phyloP scores from a whole-genome alignment of 37 sponge, comb jelly and placozoan genomes.

The Tethya wilhelma region DNA sequence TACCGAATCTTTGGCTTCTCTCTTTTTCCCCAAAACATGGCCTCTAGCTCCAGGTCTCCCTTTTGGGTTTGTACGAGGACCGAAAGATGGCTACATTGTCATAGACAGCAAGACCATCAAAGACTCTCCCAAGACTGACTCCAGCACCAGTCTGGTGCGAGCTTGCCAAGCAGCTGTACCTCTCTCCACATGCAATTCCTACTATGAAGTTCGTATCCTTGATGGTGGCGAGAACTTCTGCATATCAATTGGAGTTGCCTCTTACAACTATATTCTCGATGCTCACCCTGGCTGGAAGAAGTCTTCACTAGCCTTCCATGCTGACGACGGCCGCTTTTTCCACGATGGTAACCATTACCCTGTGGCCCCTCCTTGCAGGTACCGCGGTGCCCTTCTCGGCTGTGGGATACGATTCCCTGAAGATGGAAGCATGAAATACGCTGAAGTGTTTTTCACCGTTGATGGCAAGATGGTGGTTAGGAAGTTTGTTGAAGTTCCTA shows the following conservation, averaged over 20 bases:
- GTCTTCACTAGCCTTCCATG: constrained; percentile 66
- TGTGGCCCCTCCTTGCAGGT: constrained; percentile 27
- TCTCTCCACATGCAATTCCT: constrained; percentile 51
- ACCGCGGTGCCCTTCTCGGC: constrained; percentile 48
- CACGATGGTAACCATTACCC: constrained; percentile 1
- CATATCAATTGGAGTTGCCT: constrained; percentile 74
- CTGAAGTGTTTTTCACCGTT: constrained; percentile 74
- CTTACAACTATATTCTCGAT: constrained; percentile 36
- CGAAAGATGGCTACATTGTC: not conserved
- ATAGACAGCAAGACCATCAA: not conserved
- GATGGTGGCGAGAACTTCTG: not conserved
- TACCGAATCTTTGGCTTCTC: not conserved
- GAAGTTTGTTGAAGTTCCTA: constrained; percentile 44
- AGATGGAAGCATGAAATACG: constrained; percentile 20
- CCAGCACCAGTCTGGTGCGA: constrained; percentile 2
- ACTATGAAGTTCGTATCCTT: constrained; percentile 60
- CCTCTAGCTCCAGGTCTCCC: constrained; percentile 26
- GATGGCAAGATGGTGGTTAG: constrained; percentile 49
- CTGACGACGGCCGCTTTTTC: constrained; percentile 56
- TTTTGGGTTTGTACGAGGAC: constrained; percentile 50
- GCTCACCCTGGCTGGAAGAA: constrained; percentile 60
- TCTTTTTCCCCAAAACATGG: constrained; percentile 44
- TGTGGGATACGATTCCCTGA: constrained; percentile 74
- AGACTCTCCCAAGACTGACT: not conserved
- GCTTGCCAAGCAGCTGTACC: constrained; percentile 66